phyloP scores from a whole-genome alignment of 2,888 invertebrate genomes.

The Trichogramma dendrolimi region DNA sequence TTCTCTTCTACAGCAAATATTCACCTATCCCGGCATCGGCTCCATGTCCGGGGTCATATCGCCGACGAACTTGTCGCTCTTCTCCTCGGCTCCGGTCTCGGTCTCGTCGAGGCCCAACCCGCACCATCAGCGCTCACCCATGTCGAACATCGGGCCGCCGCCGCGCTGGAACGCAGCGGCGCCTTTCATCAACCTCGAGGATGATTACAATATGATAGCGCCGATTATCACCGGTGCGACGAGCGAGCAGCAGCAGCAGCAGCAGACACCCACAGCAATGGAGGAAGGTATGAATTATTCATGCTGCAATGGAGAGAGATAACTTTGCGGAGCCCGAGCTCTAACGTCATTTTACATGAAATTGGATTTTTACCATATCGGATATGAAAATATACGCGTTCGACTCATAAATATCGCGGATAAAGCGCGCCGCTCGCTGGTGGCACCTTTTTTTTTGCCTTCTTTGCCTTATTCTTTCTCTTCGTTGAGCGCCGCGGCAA shows the following conservation, averaged over 20 bases:
- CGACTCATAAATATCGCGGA: slow-evolving; percentile 19
- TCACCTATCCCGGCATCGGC: slow-evolving; percentile 84
- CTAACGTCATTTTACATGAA: slow-evolving; percentile 17
- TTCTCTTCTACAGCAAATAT: slow-evolving; percentile 66
- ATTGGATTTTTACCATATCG: slow-evolving; percentile 23
- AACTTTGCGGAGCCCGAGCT: background rate
- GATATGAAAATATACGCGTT: slow-evolving; percentile 23
- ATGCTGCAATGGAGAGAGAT: background rate
- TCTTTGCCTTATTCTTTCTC: background rate
- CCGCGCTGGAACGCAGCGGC: slow-evolving; percentile 79
- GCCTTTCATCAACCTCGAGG: slow-evolving; percentile 84
- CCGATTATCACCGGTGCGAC: slow-evolving; percentile 61
- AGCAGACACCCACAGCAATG: slow-evolving; percentile 41
- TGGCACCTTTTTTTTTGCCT: too few relatives aligned
- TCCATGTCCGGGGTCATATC: slow-evolving; percentile 85
- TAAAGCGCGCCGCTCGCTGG: background rate
- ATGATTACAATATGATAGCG: slow-evolving; percentile 92
- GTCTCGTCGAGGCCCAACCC: slow-evolving; percentile 69
- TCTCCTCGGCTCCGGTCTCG: slow-evolving; percentile 62
- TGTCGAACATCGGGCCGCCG: slow-evolving; percentile 52
- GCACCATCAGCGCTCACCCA: slow-evolving; percentile 57
- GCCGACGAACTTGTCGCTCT: slow-evolving; percentile 81
- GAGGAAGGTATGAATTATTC: slow-evolving; percentile 44
- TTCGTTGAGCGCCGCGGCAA: background rate
- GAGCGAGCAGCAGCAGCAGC: slow-evolving; percentile 38